Base-by-base conservation (phyloP, 1,140 invertebrate genomes). In the Leucophenga varia region DNA sequence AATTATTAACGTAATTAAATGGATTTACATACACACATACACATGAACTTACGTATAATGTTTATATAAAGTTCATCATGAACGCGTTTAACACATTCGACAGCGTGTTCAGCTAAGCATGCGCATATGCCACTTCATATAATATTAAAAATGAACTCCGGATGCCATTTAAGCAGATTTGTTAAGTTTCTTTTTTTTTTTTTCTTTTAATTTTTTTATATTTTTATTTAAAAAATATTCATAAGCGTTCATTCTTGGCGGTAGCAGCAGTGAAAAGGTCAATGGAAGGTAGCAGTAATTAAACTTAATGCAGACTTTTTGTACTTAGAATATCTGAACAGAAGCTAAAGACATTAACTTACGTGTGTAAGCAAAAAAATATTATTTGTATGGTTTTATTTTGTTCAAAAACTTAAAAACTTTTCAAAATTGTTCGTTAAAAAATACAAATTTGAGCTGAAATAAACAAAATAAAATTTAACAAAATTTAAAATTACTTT, bases 1-100 rank as follows among this genome's bases (percentile, higher is more conserved):
- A 70, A 70, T 70, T 70, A 70, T 70, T 70, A 70, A 61, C 61
- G 65, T 70, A 70, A 70, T 70, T 61, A 70, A 70, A 67, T 63
- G 59, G 55, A 65, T 67, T 65, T 67, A 67, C 63, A 67, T 63
- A n/a, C n/a, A n/a, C n/a, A 7, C 25, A 30, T 30, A 30, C 7
- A 30, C 25, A 30, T 30, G 25, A 30, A n/a, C 25, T 7, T 8
- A 30, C 25, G 7, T 30, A n/a, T 30, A 30, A 30, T 7, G 25
- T 30, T 8, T 30, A 7, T 7, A 8, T 30, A 30, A 30, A 47
- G 49, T 45, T 68, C 52, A 68, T 64, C 64, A 68, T 53, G 52
- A 47, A 50, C 47, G 59, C 50, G 59, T 54, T 67, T 68, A 30
- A n/a, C n/a, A n/a, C n/a, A n/a, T n/a, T 52, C 49, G 49, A 63